These are phyloP conservation scores for Drosophila lutescens DNA, from an alignment of 2,888 invertebrate species.

Conservation along the genomic window DNA sequence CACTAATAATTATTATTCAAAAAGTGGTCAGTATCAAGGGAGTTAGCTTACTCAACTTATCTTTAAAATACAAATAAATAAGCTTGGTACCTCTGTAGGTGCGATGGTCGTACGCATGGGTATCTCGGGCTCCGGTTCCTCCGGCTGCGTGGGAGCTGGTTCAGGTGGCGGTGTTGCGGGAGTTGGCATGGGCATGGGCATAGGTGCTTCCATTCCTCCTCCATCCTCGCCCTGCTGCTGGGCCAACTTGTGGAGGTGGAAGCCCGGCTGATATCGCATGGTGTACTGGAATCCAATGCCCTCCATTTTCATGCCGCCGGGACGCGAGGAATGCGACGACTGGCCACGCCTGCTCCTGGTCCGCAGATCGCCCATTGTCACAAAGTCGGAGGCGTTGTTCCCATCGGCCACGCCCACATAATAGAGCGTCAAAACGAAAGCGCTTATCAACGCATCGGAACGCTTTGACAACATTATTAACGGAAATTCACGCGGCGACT, in stretches of 20 bases:
- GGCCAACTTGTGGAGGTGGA: conserved; percentile 67
- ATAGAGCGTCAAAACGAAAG: conserved; percentile 70
- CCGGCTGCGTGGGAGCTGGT: conserved; percentile 28
- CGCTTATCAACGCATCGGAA: conserved; percentile 72
- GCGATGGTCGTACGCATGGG: conserved; percentile 54
- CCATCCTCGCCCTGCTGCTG: conserved; percentile 46
- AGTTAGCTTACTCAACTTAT: too few relatives aligned
- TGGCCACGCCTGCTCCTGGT: conserved; percentile 30
- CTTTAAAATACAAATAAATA: too few relatives aligned
- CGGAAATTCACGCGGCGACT: conserved; percentile 75
- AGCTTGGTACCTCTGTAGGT: conserved; percentile 22
- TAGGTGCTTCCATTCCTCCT: conserved; percentile 29
- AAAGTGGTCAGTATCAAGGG: too few relatives aligned
- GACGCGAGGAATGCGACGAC: conserved; percentile 22
- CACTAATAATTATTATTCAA: too few relatives aligned
- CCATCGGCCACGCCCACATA: conserved; percentile 67
- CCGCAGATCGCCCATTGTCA: conserved; percentile 60
- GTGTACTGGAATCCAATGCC: conserved; percentile 66
- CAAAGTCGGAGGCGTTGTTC: conserved; percentile 59
- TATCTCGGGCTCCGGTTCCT: conserved; percentile 63
- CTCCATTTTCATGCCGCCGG: conserved; percentile 54
- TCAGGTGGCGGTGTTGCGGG: conserved; percentile 33
- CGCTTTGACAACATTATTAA: conserved; percentile 79
- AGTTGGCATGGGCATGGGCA: conserved; percentile 38
- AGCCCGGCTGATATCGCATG: conserved; percentile 74